phyloP scores from a whole-genome alignment of 1,140 invertebrate genomes.

The Sycobia sp. region DNA sequence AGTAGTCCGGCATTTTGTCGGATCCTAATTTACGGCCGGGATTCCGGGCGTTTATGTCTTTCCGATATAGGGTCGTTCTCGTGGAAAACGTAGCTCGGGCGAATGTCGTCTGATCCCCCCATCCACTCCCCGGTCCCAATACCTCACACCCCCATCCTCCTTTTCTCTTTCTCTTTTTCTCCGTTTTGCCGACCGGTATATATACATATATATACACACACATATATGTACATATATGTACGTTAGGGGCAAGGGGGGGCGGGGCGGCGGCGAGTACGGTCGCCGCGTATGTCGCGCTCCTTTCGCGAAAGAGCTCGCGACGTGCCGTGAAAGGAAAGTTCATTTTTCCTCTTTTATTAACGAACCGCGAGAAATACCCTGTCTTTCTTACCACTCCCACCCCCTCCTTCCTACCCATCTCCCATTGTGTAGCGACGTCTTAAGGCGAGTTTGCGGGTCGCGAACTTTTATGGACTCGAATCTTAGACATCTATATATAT shows the following conservation, averaged over 20 bases:
- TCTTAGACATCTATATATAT: too few species aligned
- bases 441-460: background rate
- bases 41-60: conserved; percentile 62
- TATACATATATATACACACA: too few species aligned
- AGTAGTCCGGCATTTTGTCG: conserved; percentile 57
- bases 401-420: background rate
- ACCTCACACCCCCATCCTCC: too few species aligned
- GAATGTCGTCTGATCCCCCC: too few species aligned
- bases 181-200: too few species aligned
- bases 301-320: conserved; percentile 39
- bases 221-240: too few species aligned
- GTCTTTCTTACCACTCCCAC: background rate
- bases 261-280: conserved; percentile 41
- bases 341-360: conserved; percentile 49
- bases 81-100: conserved; percentile 49
- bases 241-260: conserved; percentile 20
- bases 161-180: too few species aligned
- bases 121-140: too few species aligned
- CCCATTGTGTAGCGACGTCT: background rate
- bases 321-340: conserved; percentile 51
- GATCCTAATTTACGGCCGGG: conserved; percentile 62
- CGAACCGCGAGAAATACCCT: conserved; percentile 41
- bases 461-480: conserved; percentile 12
- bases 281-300: conserved; percentile 42
- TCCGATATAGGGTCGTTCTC: conserved; percentile 60